A percentile compares a stretch with the other conserved stretches of the same genome.
phyloP scores from a whole-genome alignment of 2,888 invertebrate genomes.

The Prosopocoilus inquinatus region DNA sequence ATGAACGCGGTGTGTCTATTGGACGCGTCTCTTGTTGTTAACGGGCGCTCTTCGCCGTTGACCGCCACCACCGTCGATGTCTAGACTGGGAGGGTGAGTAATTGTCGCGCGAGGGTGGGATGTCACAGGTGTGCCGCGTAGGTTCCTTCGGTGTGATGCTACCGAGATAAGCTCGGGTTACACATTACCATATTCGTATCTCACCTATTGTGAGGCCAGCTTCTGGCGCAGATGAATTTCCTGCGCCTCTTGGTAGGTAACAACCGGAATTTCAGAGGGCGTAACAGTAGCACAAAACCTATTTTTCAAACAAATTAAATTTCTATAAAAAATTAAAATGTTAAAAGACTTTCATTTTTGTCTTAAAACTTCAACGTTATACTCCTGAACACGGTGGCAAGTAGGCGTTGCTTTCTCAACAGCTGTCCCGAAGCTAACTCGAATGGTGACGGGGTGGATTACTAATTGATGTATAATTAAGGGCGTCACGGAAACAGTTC shows the following conservation, averaged over 20 bases:
- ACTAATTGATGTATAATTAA: too few relatives aligned
- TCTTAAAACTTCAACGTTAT: too few relatives aligned
- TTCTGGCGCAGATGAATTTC: conserved; percentile 18
- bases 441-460: too few relatives aligned
- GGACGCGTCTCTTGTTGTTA: background rate
- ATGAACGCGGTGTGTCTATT: conserved; percentile 2
- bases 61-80: conserved; percentile 11
- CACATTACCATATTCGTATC: conserved; percentile 27
- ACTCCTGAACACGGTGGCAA: too few relatives aligned
- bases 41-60: conserved; percentile 9
- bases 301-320: too few relatives aligned
- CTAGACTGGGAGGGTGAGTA: conserved; percentile 22
- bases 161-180: conserved; percentile 26
- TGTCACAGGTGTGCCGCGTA: conserved; percentile 28
- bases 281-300: too few relatives aligned
- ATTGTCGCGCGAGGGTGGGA: conserved; percentile 21
- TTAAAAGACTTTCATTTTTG: too few relatives aligned
- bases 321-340: too few relatives aligned
- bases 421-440: too few relatives aligned
- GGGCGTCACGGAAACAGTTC: too few relatives aligned
- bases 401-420: too few relatives aligned
- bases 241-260: conserved; percentile 14
- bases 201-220: conserved; percentile 17
- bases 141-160: conserved; percentile 19
- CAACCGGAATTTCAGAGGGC: background rate